Conservation (phyloP, 2,888 invertebrate genomes). For the Calephelis perditalis region DNA sequence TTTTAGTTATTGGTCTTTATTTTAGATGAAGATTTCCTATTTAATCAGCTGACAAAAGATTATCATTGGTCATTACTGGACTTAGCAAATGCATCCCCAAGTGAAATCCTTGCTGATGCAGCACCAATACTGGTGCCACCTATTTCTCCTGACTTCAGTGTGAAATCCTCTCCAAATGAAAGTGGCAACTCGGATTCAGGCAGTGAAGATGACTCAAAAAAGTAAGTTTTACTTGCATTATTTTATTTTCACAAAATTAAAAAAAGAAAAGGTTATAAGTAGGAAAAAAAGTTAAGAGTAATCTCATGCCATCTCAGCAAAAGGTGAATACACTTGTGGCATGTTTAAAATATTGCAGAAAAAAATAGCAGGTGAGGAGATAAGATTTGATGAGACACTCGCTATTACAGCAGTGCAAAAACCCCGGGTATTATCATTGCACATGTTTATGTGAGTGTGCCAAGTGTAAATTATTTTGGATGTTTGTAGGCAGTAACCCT, state of each 20-base stretch:
- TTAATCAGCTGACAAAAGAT: constrained; percentile 61
- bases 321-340: too few species aligned
- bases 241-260: not conserved
- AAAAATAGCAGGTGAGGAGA: too few species aligned
- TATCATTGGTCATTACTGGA: constrained; percentile 66
- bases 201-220: constrained; percentile 71
- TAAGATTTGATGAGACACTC: too few species aligned
- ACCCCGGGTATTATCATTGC: too few species aligned
- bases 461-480: too few species aligned
- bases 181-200: constrained; percentile 67
- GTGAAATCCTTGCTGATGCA: constrained; percentile 71
- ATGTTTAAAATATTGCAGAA: too few species aligned
- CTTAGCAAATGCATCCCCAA: constrained; percentile 66
- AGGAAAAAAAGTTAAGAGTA: too few species aligned
- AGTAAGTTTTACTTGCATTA: constrained; percentile 38
- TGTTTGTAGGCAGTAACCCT: too few species aligned
- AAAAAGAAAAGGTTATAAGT: too few species aligned
- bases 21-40: constrained; percentile 63
- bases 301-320: too few species aligned
- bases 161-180: constrained; percentile 56
- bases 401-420: too few species aligned
- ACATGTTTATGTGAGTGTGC: too few species aligned
- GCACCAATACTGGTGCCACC: constrained; percentile 56
- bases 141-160: constrained; percentile 56
- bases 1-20: constrained; percentile 19